These are phyloP conservation scores for Netelia virgata DNA, from an alignment of 2,888 invertebrate genomes.

Conservation along the genomic window DNA sequence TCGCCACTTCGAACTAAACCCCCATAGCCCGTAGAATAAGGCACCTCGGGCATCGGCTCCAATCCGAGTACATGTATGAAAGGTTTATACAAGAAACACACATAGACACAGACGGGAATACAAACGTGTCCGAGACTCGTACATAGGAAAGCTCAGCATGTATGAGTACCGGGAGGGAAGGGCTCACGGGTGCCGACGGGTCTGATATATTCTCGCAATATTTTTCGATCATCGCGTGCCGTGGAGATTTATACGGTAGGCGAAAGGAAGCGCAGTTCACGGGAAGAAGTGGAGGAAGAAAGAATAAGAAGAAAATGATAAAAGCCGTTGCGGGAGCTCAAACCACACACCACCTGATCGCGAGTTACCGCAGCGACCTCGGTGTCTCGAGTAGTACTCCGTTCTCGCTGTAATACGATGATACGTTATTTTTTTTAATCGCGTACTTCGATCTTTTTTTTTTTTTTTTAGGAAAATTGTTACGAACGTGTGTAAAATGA, in stretches of 20 bases:
- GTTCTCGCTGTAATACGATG: constrained; percentile 42
- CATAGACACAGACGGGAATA: constrained; percentile 4
- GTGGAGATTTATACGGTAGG: constrained; percentile 82
- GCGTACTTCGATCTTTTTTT: background rate
- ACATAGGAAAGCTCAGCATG: constrained; percentile 7
- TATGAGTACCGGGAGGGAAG: constrained; percentile 34
- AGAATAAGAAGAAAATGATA: constrained; percentile 61
- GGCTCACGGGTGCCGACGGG: constrained; percentile 80
- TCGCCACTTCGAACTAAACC: constrained; percentile 61
- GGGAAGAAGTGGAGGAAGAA: constrained; percentile 58
- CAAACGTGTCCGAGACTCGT: background rate
- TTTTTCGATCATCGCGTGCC: constrained; percentile 85
- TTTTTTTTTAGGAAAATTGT: background rate
- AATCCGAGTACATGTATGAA: constrained; percentile 46
- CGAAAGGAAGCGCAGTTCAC: constrained; percentile 72
- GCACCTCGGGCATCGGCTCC: constrained; percentile 62
- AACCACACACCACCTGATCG: constrained; percentile 82
- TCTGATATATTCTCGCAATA: constrained; percentile 85
- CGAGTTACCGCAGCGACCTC: constrained; percentile 77
- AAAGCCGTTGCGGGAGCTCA: constrained; percentile 69
- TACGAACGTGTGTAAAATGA: background rate
- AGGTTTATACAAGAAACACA: constrained; percentile 12
- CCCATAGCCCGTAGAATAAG: constrained; percentile 55
- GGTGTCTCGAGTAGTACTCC: constrained; percentile 47
- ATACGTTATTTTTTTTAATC: constrained; percentile 15